These are phyloP conservation scores for Tachycineta bicolor DNA, from an alignment of 2,113 vertebrate species.

Conservation along the genomic window DNA sequence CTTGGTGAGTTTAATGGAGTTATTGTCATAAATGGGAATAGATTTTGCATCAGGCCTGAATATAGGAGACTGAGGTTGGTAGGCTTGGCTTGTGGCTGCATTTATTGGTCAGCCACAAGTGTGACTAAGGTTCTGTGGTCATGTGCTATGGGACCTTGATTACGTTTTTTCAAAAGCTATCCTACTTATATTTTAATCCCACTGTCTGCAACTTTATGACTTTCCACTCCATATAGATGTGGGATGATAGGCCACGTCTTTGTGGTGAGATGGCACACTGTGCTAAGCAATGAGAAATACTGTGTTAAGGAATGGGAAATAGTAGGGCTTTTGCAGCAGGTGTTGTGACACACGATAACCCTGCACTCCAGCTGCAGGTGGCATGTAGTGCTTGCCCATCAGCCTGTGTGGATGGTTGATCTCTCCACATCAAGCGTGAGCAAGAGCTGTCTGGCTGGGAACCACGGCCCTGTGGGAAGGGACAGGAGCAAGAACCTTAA, in stretches of 20 bases:
- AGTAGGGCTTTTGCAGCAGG: neutral
- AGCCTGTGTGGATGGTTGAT: rapidly evolving
- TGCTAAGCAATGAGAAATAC: neutral
- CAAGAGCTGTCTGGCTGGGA: neutral
- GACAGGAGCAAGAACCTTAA: neutral
- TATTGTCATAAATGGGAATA: neutral
- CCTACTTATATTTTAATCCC: neutral
- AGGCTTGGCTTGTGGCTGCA: neutral
- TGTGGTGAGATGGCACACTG: neutral
- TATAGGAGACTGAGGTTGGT: neutral
- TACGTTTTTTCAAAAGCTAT: neutral
- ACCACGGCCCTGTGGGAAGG: neutral
- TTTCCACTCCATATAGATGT: neutral
- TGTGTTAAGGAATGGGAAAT: neutral
- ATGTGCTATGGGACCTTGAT: neutral
- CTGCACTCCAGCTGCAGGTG: neutral
- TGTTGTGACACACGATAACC: neutral
- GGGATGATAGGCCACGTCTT: neutral
- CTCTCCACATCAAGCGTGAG: neutral
- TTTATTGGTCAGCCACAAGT: neutral
- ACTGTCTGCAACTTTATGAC: neutral
- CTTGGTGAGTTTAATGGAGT: neutral
- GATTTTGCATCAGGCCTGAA: neutral
- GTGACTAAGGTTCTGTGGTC: neutral
- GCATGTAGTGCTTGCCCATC: rapidly evolving